Base-by-base conservation (phyloP, 92 coral and sea anemone species). In the Epizoanthus fatuus region DNA sequence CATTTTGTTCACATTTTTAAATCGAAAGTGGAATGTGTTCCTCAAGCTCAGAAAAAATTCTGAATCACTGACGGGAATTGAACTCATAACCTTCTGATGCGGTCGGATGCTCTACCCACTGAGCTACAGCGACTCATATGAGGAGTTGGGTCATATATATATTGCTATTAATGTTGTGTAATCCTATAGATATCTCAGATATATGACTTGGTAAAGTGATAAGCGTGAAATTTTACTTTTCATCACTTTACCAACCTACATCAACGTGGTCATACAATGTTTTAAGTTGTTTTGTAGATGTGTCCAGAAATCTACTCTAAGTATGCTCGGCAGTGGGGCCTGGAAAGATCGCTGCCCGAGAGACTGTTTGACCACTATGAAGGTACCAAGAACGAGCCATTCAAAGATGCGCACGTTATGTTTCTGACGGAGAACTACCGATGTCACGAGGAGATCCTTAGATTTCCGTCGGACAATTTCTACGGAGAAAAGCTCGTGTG, bases 361-460 rank as follows among this genome's bases (percentile, higher is more conserved):
- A 81, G 99, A 37, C 90, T 97, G 25, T 95, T 97, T 74, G 90
- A 94, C 59, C 92, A 81, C 38, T 97, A 97, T 56, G 80, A 84
- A 35, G 42, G 25, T 8, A 64, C 66, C 7, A 58, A 72, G 25
- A 17, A 67, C 47, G 42, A 72, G 7, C 67, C 13, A n/a, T 16
- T 38, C 13, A 59, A 10, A 44, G 79, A 90, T 20, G 54, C 83
- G 5, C 88, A 95, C 63, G 91, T 91, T 37, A 69, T 97, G 75
- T 88, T 91, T 79, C 93, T 96, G 73, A 87, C 88, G 0, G 96
- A 95, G 75, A 97, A 97, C 90, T 97, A 97, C 55, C 97, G 99
- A 11, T 91, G 93, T 74, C 93, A 97, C 66, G 77, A 90, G 35
- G 88, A 90, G 15, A 95, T 97, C 32, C 94, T 97, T 7, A 25